Percentiles rank a stretch among this genome's conserved stretches.
Conservation (phyloP, 2,113 vertebrate species). For the Mesoclemmys tuberculata region DNA sequence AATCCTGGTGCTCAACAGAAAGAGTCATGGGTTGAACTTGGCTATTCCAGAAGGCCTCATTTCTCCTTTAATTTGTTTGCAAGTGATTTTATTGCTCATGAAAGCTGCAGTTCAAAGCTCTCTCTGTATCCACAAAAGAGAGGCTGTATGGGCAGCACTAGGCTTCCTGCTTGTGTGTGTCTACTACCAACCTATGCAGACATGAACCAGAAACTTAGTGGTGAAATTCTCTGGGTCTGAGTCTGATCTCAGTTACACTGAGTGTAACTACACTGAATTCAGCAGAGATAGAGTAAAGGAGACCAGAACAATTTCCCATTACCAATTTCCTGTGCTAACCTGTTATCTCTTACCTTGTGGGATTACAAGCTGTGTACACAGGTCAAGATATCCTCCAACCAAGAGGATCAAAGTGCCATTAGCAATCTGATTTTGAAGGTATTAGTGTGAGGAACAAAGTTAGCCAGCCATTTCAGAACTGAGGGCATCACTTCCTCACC, state of each 20-base stretch:
- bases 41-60: not conserved
- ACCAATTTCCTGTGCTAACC: not conserved
- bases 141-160: not conserved
- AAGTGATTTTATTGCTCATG: not conserved
- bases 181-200: not conserved
- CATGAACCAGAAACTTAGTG: not conserved
- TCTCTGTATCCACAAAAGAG: not conserved
- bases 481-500: not conserved
- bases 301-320: not conserved
- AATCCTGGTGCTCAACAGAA: not conserved
- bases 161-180: not conserved
- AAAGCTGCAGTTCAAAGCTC: not conserved
- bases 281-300: not conserved
- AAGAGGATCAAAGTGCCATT: fast-evolving
- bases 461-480: not conserved
- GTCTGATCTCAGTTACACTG: not conserved
- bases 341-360: not conserved
- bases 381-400: not conserved
- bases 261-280: not conserved
- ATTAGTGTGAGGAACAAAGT: not conserved
- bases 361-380: not conserved
- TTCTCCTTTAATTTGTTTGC: not conserved
- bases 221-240: not conserved
- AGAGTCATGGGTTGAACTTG: not conserved
- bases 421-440: not conserved